Base-by-base conservation (phyloP, 2,113 vertebrate species). In the Barbus barbus region DNA sequence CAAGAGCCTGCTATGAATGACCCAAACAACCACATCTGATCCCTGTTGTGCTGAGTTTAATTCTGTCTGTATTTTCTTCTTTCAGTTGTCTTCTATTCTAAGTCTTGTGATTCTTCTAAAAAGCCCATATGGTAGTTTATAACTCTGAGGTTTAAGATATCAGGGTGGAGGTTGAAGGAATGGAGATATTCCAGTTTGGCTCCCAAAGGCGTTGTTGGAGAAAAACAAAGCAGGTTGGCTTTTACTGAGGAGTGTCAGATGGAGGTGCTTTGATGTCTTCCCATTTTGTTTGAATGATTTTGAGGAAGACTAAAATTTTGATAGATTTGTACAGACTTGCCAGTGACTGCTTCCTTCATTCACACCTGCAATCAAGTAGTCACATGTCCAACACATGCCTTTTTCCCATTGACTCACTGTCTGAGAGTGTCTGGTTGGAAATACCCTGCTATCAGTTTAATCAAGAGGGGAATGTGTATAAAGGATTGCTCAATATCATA, bases 381-480 rank as follows among this genome's bases (percentile, higher is more conserved):
- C 41, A 71, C 80, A 71, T 82, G 63, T 71, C 31, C 20, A 38
- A 44, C 48, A 73, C 60, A 69, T 36, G 22, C 53, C 38, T 80
- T 53, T 84, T 81, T 69, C 81, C 84, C 71, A 77, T n/a, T 84
- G 87, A 88, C 61, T 88, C 87, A 86, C 28, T 36, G 53, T 84
- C 81, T 86, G 61, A 67, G 33, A 24, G 61, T 22, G 41, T n/a
- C n/a, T n/a, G 33, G 26, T 33, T 85, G 84, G 84, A 86, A 86
- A 84, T 86, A 83, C 81, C 84, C 87, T 16, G 2, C 51, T 51
- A 72, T 81, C 71, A 78, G 14, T 78, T 65, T 9, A 51, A 28
- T 44, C 28, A 51, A 58, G 36, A 14, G 3, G 44, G 46, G 63
- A 56, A 67, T 46, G 67, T 60, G 77, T 56, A 67, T 13, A 24